These are phyloP conservation scores for Mnemiopsis leidyi DNA, from an alignment of 37 sponge, comb jelly and placozoan genomes.

Conservation along the genomic window DNA sequence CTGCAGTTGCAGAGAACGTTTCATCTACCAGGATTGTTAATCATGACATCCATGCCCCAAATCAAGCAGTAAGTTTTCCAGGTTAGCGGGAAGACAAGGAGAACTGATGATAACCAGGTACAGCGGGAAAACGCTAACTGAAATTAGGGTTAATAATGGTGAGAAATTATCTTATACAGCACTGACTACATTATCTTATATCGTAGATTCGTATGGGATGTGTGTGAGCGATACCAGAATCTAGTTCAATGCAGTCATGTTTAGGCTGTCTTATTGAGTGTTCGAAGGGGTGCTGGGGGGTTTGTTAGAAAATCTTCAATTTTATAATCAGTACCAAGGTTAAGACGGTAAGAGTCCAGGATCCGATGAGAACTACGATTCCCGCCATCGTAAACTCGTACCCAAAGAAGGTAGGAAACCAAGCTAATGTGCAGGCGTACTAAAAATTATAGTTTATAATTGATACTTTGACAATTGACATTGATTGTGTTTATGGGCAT, in stretches of 20 bases:
- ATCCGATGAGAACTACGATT: neutral
- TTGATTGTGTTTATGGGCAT: too few species aligned
- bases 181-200: too few species aligned
- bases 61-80: neutral
- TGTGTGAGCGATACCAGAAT: too few species aligned
- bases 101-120: neutral
- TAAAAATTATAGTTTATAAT: too few species aligned
- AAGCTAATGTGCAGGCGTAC: neutral
- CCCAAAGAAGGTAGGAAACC: constrained; percentile 21
- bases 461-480: neutral
- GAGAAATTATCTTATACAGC: too few species aligned
- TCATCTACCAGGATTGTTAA: neutral
- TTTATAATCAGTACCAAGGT: constrained; percentile 21
- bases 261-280: too few species aligned
- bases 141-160: neutral
- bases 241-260: too few species aligned
- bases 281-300: too few species aligned
- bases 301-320: too few species aligned
- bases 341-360: neutral
- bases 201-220: too few species aligned
- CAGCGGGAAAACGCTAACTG: neutral
- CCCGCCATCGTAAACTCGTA: constrained; percentile 18
- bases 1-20: too few species aligned
- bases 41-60: neutral
- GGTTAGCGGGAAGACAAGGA: neutral